Conservation (phyloP, 2,888 invertebrate genomes). For the Euplexia lucipara region DNA sequence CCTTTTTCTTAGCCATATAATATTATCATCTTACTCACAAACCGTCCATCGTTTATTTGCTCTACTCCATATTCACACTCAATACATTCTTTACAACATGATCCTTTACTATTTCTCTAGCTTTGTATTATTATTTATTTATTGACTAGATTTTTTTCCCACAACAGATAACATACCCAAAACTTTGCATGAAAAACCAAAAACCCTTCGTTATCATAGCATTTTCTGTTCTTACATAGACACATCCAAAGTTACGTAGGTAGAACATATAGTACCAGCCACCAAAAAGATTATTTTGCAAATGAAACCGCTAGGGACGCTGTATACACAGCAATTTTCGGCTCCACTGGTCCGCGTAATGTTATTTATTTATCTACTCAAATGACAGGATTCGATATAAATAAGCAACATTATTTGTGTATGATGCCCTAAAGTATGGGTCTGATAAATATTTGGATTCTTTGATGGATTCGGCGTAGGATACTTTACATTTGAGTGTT, state of each 20-base stretch:
- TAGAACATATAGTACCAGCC: neutral
- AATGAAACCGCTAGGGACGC: slow-evolving; percentile 60
- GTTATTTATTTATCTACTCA: slow-evolving; percentile 86
- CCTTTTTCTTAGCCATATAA: too few relatives aligned
- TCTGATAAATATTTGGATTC: slow-evolving; percentile 55
- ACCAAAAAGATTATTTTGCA: slow-evolving; percentile 66
- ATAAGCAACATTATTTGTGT: slow-evolving; percentile 73
- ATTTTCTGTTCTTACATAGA: slow-evolving; percentile 24
- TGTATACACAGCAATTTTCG: slow-evolving; percentile 81
- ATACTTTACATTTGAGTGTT: slow-evolving; percentile 11
- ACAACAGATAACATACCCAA: neutral
- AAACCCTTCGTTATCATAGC: slow-evolving; percentile 6
- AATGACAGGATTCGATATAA: slow-evolving; percentile 82
- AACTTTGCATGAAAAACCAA: neutral
- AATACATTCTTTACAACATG: too few relatives aligned
- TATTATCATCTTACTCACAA: too few relatives aligned
- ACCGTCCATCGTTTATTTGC: too few relatives aligned
- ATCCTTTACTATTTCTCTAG: too few relatives aligned
- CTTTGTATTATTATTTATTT: too few relatives aligned
- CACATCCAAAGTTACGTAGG: neutral
- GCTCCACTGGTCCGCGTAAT: slow-evolving; percentile 81
- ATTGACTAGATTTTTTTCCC: neutral
- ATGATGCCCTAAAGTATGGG: slow-evolving; percentile 39
- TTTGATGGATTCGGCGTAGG: slow-evolving; percentile 28
- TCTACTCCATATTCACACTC: too few relatives aligned